These are phyloP conservation scores for Eulemur mongoz DNA, from an alignment of 2,797 vertebrate species.

Conservation along the genomic window DNA sequence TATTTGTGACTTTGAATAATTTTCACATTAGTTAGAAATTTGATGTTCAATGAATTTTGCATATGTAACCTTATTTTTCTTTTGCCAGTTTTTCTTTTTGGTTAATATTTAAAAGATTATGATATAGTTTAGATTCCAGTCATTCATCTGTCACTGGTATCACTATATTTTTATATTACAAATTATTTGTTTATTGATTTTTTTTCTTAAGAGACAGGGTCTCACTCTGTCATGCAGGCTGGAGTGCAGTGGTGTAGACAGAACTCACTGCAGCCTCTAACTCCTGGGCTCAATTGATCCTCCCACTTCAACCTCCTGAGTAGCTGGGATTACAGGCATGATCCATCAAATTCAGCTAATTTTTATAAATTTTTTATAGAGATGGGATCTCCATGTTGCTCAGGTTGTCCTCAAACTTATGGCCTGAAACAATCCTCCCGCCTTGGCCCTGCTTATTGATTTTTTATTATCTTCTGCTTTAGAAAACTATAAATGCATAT, in stretches of 20 bases:
- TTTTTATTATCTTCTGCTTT: background rate
- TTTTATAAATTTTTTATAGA: no score
- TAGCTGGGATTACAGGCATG: no score
- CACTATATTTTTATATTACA: background rate
- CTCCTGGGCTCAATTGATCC: no score
- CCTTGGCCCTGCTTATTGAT: no score
- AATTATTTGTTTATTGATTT: background rate
- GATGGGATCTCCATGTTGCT: no score
- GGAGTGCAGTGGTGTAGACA: no score
- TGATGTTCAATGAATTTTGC: background rate
- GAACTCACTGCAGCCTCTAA: no score
- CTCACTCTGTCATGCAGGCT: background rate
- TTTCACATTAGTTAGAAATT: background rate
- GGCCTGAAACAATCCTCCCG: no score
- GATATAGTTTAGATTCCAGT: background rate
- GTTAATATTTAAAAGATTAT: background rate
- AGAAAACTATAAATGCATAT: background rate
- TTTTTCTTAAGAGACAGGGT: background rate
- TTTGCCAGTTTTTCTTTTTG: background rate
- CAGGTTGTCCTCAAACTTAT: no score
- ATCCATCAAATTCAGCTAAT: no score
- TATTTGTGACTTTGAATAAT: background rate
- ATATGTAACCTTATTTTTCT: background rate
- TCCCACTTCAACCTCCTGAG: no score
- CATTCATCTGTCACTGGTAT: background rate